Evolutionary conservation across 2,113 vertebrate species (phyloP), one percentile per base, ranked within the genome.

Genomic region (Rhabdomys dilectus): DNA sequence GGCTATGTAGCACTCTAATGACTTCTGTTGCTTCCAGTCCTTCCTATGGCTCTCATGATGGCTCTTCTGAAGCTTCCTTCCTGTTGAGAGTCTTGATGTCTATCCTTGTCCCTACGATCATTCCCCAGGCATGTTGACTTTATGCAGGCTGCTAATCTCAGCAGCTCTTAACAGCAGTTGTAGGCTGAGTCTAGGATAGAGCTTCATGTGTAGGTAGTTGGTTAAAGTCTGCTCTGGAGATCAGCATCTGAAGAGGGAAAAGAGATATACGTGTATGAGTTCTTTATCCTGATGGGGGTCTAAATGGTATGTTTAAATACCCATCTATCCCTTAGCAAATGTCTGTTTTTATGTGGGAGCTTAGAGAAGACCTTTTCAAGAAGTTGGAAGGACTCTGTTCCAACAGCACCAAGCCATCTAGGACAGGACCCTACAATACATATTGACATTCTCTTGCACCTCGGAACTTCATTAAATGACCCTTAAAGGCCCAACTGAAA

Each of bases 401-500:
- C 72, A 94, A 60, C 42, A 88, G n/a, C 29, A 24, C 17, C 29
- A 42, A 58, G 29, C 39, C 15, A 8, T 70, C 75, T 39, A 56
- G 76, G 36, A 53, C 19, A 22, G 64, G 34, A 45, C 5, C 70
- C 21, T 90, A 6, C 2, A 58, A 22, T 24, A 60, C 39, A n/a
- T 34, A 76, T 42, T 95, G 13, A 45, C 72, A 64, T 31, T 51
- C 34, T 89, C 17, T 53, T 70, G 31, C 13, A 24, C 21, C 42
- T 31, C 22, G 36, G 88, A 89, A 39, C 24, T 9, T 73, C 39
- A 73, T 11, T 92, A 66, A 26, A 1, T 60, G 81, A 66, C 42
- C 29, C 16, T 60, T 42, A 29, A 53, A 66, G 72, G 31, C 82
- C 95, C 70, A 26, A 34, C 80, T 96, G 68, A 90, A 94, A 88